Evolutionary conservation across 2,797 vertebrate species (phyloP), one percentile per base, ranked within the genome.

Genomic region (Scyliorhinus canicula): DNA sequence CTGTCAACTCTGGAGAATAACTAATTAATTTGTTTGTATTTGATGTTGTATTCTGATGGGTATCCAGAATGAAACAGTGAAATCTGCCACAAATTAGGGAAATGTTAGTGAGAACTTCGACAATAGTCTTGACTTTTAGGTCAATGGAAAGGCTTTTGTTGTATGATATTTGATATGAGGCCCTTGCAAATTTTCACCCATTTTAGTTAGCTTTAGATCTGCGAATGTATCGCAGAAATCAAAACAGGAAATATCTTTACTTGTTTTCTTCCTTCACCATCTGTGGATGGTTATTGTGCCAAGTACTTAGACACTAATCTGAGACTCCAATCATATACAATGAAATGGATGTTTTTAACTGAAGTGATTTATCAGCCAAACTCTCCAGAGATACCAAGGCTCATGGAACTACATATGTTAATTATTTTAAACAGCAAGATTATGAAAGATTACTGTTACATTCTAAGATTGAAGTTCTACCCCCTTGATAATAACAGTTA

Each of bases 271-370:
- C 47, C 21, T 74, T 52, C 65, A 94, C 31, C 67, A 71, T 93
- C 60, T 93, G 60, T 93, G 65, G 40, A 44, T 12, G 44, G 44
- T 52, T 93, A 52, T 71, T 93, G 44, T 69, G 44, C 63, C 65
- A 71, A 52, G 47, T 47, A 50, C 44, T 31, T 94, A 50, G 69
- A 74, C 67, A 50, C 50, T 69, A 52, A 94, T 52, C 50, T 24
- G 67, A 31, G 12, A 74, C 74, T 94, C 65, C 93, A 91, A 26
- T 91, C 60, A 65, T 12, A 8, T 26, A 7, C 88, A 91, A 63
- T 65, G 60, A 91, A 91, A 94, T 94, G 47, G 47, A 74, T 94
- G 47, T n/a, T 94, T 94, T 69, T 71, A 67, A 93, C 24, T 52
- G 12, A 52, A 71, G 7, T 14, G 47, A 93, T 71, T 94, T 94